Conservation (phyloP, 2,113 vertebrate genomes). For the Gadus chalcogrammus region DNA sequence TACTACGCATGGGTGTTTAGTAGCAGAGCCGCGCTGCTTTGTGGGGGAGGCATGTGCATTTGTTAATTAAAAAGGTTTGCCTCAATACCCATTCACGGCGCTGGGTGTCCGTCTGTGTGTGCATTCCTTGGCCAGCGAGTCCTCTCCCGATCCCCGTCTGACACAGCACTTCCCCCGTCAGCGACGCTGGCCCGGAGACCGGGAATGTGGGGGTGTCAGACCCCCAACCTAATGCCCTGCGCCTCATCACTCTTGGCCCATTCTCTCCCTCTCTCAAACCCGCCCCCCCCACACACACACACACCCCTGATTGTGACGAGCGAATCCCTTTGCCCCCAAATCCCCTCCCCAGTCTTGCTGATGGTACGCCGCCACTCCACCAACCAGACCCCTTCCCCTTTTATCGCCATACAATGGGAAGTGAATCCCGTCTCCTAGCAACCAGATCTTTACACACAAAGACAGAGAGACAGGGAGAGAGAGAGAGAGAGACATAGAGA, state of each 20-base stretch:
- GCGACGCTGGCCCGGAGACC: conserved; percentile 38
- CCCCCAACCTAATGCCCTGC: conserved; percentile 33
- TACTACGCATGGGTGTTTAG: not conserved
- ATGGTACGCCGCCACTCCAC: conserved; percentile 56
- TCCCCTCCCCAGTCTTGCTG: conserved; percentile 50
- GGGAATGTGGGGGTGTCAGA: conserved; percentile 56
- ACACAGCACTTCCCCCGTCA: conserved; percentile 48
- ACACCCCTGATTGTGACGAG: conserved; percentile 45
- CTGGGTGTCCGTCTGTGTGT: conserved; percentile 18
- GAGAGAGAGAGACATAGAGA: conserved; percentile 17
- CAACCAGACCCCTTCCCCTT: conserved; percentile 33
- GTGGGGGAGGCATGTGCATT: not conserved
- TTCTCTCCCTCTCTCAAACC: conserved; percentile 19
- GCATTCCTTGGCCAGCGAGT: conserved; percentile 15
- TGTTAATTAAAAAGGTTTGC: conserved; percentile 57
- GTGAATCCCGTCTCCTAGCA: conserved; percentile 77
- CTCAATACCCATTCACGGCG: conserved; percentile 32
- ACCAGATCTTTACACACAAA: conserved; percentile 68
- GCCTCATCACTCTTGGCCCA: conserved; percentile 1
- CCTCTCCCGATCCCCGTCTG: conserved; percentile 29
- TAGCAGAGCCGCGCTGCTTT: not conserved
- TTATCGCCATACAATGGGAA: conserved; percentile 71
- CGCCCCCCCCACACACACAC: conserved; percentile 31
- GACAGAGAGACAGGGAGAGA: conserved; percentile 53
- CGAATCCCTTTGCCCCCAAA: conserved; percentile 38